Evolutionary conservation across 2,113 vertebrate species (phyloP), one percentile per base, ranked within the genome.

Genomic region (Lepisosteus osseus): DNA sequence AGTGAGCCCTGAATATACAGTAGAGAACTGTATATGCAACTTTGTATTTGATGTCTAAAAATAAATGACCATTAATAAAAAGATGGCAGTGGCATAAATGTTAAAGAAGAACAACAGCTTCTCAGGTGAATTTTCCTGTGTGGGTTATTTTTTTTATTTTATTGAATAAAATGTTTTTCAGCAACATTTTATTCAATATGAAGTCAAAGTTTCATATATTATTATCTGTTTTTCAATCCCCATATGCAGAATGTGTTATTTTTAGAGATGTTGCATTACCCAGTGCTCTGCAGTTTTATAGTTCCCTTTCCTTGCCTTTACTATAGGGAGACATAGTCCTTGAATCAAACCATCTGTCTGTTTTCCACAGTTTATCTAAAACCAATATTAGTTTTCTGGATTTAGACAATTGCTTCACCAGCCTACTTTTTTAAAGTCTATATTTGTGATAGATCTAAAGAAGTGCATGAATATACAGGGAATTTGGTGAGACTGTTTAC

Each of bases 301-400:
- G 57, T 69, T 72, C 42, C 56, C 79, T 87, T 14, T 67, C 17
- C 67, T 67, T 86, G 84, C 86, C 82, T 86, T 68, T 73, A 77
- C 80, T 84, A 75, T 65, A 80, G 81, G 82, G 79, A 87, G 80
- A 78, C 74, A 79, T 79, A 79, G 64, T 70, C 77, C 76, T 80
- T 84, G 80, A 81, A 85, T 80, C 79, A 75, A 84, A 77, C 76
- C 76, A 71, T 83, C 80, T 44, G 55, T 11, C 5, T 4, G n/a
- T 44, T 41, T n/a, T 72, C 4, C 41, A 11, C 56, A 41, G 14
- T 11, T 47, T 43, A 4, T 17, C 55, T n/a, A 17, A 61, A 73
- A 54, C 41, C 17, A 54, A 54, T 42, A 54, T 55, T 57, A n/a
- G 5, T 40, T 43, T 61, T 40, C 14, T 51, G 17, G 61, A 47